Conservation (phyloP, 1,140 invertebrate species). For the Propsilocerus akamusi region DNA sequence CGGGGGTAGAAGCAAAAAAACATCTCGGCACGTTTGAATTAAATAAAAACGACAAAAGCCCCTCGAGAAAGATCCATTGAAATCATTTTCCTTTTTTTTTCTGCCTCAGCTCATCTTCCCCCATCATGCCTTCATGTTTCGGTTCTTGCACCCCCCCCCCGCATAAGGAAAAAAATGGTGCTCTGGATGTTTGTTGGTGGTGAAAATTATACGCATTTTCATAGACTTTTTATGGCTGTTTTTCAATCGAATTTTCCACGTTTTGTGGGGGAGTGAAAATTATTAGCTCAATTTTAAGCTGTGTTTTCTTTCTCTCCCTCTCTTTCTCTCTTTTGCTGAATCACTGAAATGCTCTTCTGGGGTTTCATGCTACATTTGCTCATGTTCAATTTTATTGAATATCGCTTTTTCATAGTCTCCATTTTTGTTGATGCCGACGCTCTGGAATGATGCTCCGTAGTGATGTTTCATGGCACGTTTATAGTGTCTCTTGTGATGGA, state of each 20-base stretch:
- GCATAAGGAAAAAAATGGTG: background rate
- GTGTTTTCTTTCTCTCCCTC: background rate
- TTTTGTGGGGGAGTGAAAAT: too few relatives aligned
- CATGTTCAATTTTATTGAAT: background rate
- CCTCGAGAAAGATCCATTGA: background rate
- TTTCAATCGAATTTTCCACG: background rate
- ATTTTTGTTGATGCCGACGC: too few relatives aligned
- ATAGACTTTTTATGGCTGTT: conserved; percentile 2
- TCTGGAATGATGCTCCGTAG: too few relatives aligned
- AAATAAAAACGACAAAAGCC: conserved; percentile 2
- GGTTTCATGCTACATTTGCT: conserved; percentile 2
- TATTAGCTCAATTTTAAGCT: conserved; percentile 4
- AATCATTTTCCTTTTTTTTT: conserved; percentile 2
- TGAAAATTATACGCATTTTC: conserved; percentile 2
- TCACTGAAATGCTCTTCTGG: background rate
- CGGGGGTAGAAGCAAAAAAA: background rate
- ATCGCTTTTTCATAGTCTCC: conserved; percentile 1
- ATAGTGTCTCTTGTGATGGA: too few relatives aligned
- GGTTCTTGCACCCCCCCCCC: background rate
- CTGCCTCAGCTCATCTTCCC: background rate
- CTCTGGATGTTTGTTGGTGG: background rate
- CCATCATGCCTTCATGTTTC: too few relatives aligned
- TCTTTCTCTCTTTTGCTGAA: background rate
- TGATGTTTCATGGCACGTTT: too few relatives aligned
- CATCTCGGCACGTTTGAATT: conserved; percentile 1